phyloP scores from a whole-genome alignment of 1,140 invertebrate genomes.

The Dufourea novaeangliae region DNA sequence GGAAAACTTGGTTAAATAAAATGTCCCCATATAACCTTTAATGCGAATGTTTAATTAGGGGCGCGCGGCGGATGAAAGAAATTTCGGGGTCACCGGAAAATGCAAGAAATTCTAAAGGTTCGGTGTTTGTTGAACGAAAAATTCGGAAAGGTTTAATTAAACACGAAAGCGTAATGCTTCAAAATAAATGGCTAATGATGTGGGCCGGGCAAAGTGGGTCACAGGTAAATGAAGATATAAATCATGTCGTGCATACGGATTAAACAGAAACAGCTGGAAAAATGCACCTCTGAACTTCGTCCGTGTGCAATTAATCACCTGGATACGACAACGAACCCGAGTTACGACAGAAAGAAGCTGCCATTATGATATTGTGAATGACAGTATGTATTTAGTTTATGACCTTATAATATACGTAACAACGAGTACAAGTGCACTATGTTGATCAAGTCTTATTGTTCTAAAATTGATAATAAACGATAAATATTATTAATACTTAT shows the following conservation, averaged over 20 bases:
- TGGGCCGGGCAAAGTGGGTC: slow-evolving; percentile 25
- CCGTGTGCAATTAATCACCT: slow-evolving; percentile 30
- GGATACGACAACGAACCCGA: slow-evolving; percentile 20
- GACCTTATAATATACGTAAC: neutral
- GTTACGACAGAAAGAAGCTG: slow-evolving; percentile 17
- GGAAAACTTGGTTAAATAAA: too few species aligned
- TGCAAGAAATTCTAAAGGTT: too few species aligned
- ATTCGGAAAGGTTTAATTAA: slow-evolving; percentile 30
- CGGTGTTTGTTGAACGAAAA: slow-evolving; percentile 5
- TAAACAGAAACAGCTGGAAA: slow-evolving; percentile 45
- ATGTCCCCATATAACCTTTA: too few species aligned
- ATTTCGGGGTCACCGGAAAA: neutral
- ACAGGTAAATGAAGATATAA: slow-evolving; percentile 45
- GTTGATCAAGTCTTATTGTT: too few species aligned
- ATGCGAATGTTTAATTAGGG: neutral
- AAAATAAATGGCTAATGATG: slow-evolving; percentile 53
- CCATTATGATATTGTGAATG: neutral
- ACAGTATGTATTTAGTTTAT: neutral
- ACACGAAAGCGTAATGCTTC: slow-evolving; percentile 23
- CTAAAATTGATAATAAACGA: too few species aligned
- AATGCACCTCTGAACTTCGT: slow-evolving; percentile 35
- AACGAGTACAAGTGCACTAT: neutral
- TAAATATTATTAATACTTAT: too few species aligned
- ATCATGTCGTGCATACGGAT: slow-evolving; percentile 43
- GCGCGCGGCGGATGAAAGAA: neutral